Evolutionary conservation across 2,113 vertebrate species (phyloP).

Genomic region (Triplophysa rosa): DNA sequence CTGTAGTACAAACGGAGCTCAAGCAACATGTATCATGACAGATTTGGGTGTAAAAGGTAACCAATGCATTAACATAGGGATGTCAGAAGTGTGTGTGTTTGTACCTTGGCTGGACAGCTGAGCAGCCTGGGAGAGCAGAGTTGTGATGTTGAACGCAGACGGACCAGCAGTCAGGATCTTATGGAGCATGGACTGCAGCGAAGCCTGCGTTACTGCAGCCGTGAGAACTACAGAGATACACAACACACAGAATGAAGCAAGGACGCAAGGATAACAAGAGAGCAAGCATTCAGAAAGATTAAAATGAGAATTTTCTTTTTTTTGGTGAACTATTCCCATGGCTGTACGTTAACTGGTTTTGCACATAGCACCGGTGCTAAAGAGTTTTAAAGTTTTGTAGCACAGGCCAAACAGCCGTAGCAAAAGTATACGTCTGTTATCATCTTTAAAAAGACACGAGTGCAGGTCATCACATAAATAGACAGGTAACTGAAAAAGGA

Average conservation of each 20-base stretch:
- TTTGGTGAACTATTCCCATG: too few species aligned
- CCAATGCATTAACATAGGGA: neutral
- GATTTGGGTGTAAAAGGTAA: neutral
- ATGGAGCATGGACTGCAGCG: slow-evolving; percentile 97
- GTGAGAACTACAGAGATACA: slow-evolving; percentile 83
- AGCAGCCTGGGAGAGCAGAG: slow-evolving; percentile 96
- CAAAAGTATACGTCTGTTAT: too few species aligned
- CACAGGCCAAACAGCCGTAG: too few species aligned
- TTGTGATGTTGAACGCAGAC: slow-evolving; percentile 97
- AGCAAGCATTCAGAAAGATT: neutral
- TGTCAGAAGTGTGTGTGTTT: neutral
- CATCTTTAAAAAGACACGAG: too few species aligned
- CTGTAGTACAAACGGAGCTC: neutral
- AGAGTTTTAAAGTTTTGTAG: too few species aligned
- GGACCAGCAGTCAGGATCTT: slow-evolving; percentile 98
- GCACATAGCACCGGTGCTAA: too few species aligned
- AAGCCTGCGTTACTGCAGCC: slow-evolving; percentile 98
- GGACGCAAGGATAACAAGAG: slow-evolving; percentile 11
- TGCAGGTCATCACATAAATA: too few species aligned
- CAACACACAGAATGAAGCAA: slow-evolving; percentile 31
- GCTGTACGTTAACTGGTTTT: too few species aligned
- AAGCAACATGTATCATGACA: neutral
- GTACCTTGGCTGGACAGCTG: slow-evolving; percentile 95
- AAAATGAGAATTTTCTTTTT: too few species aligned
- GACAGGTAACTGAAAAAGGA: too few species aligned